Evolutionary conservation across 2,888 invertebrate species (phyloP).

Genomic region (Isotomurus palustris): DNA sequence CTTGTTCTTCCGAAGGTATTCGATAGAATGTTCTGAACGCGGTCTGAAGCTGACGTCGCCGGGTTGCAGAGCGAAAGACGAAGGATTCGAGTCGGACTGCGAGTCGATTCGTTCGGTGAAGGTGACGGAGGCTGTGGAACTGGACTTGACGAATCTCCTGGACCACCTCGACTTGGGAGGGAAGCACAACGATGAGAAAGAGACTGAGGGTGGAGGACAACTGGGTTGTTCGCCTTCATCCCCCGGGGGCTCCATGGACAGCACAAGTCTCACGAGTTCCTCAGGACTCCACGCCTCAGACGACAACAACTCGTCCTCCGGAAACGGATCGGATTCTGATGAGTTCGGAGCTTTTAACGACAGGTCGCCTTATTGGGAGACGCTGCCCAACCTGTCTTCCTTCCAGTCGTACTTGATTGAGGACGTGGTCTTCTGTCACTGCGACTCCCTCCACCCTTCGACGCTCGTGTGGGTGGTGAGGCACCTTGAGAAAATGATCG

Average conservation of each 20-base stretch:
- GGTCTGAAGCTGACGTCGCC: constrained; percentile 44
- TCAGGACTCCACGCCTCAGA: constrained; percentile 41
- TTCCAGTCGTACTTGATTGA: constrained; percentile 46
- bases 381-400: constrained; percentile 41
- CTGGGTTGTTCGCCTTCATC: constrained; percentile 36
- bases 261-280: constrained; percentile 42
- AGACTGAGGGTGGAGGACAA: constrained; percentile 26
- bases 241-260: constrained; percentile 43
- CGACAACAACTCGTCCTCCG: constrained; percentile 45
- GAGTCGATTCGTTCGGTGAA: constrained; percentile 43
- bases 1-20: constrained; percentile 32
- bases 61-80: constrained; percentile 42
- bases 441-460: constrained; percentile 42
- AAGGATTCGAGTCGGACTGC: constrained; percentile 46
- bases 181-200: constrained; percentile 36
- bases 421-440: constrained; percentile 46
- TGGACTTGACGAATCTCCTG: constrained; percentile 40
- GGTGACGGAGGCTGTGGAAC: constrained; percentile 35
- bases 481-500: constrained; percentile 45
- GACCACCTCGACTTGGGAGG: constrained; percentile 39
- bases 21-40: constrained; percentile 45
- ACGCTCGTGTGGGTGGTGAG: constrained; percentile 45
- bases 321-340: constrained; percentile 46
- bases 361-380: constrained; percentile 43
- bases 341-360: constrained; percentile 36